These are phyloP conservation scores for Eupithecia insigniata DNA, from an alignment of 2,888 invertebrate genomes.

Conservation along the genomic window DNA sequence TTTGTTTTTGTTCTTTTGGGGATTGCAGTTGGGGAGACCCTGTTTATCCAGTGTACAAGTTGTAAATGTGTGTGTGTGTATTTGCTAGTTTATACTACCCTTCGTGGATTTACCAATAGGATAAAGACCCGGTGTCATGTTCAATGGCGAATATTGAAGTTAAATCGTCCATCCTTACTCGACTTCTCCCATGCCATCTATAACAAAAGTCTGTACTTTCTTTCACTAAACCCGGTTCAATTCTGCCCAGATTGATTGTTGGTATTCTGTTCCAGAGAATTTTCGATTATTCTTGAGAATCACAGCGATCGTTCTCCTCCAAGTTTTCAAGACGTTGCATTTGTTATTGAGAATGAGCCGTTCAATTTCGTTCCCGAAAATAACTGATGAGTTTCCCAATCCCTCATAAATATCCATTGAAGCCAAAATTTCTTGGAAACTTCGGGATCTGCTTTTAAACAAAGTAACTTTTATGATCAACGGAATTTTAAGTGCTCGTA, in stretches of 20 bases:
- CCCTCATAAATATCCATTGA: conserved; percentile 37
- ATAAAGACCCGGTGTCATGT: neutral
- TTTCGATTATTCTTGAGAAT: conserved; percentile 49
- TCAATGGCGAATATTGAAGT: neutral
- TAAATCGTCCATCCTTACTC: neutral
- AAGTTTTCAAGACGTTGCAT: conserved; percentile 39
- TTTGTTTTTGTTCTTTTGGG: too few species aligned
- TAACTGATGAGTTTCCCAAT: conserved; percentile 34
- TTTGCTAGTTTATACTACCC: neutral
- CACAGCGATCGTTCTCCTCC: conserved; percentile 43
- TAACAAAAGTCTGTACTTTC: conserved; percentile 21
- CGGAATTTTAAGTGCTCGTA: conserved; percentile 7
- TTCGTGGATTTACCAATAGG: neutral
- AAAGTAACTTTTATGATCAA: conserved; percentile 31
- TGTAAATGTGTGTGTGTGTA: neutral
- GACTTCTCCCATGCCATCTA: conserved; percentile 12
- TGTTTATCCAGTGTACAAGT: too few species aligned
- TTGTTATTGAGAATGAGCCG: conserved; percentile 38
- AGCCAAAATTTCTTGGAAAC: conserved; percentile 31
- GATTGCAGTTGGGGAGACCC: neutral
- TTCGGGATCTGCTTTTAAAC: conserved; percentile 31
- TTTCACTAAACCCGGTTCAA: conserved; percentile 25
- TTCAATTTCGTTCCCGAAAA: conserved; percentile 31
- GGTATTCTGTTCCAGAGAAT: conserved; percentile 39
- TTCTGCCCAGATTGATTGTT: conserved; percentile 41